Evolutionary conservation across 2,888 invertebrate genomes (phyloP).

Genomic region (Rotaria socialis): DNA sequence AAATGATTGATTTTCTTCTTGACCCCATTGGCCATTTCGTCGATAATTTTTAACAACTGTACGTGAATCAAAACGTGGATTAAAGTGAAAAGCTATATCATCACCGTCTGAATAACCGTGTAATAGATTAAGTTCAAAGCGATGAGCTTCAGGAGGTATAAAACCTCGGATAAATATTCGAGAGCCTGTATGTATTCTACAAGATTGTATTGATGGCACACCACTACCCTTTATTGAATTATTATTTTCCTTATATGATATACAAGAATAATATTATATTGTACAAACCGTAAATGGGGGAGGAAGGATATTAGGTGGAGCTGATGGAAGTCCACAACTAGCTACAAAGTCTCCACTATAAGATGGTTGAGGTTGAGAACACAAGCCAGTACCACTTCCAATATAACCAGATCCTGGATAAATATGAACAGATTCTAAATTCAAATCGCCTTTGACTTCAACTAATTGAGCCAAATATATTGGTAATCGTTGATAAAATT

Average conservation of each 20-base stretch:
- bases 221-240: neutral
- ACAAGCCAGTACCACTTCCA: too few species aligned
- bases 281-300: neutral
- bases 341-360: neutral
- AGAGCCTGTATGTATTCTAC: neutral
- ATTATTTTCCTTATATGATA: too few species aligned
- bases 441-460: constrained; percentile 12
- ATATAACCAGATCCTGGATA: neutral
- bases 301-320: neutral
- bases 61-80: constrained; percentile 46
- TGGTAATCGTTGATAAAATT: neutral
- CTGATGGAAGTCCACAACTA: neutral
- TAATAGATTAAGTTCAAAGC: constrained; percentile 47
- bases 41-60: constrained; percentile 45
- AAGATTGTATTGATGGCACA: neutral
- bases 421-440: neutral
- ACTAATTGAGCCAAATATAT: neutral
- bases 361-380: neutral
- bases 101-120: constrained; percentile 33
- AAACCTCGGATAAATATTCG: neutral
- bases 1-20: constrained; percentile 42
- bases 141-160: neutral
- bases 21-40: constrained; percentile 45
- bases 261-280: neutral
- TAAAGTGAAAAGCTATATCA: constrained; percentile 47